A percentile compares a stretch with the other conserved stretches of the same genome.
These are phyloP conservation scores for Philhelius pedissequus DNA, from an alignment of 2,888 invertebrate species.

Conservation along the genomic window DNA sequence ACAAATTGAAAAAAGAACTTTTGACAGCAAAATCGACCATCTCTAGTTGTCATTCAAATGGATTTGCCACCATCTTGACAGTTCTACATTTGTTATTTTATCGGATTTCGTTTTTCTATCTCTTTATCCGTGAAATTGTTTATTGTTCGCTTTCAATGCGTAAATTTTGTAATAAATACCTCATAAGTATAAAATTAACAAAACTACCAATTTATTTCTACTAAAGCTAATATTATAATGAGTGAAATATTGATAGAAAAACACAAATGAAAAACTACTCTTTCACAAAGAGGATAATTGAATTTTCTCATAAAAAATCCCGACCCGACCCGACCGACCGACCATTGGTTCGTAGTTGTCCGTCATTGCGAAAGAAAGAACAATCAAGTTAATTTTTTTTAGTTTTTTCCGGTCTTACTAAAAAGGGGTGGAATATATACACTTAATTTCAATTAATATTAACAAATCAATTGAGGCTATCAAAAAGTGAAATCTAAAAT, in stretches of 20 bases:
- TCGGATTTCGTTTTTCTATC: conserved; percentile 54
- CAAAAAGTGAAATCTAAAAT: neutral
- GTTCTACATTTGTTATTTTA: conserved; percentile 66
- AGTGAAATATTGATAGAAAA: conserved; percentile 27
- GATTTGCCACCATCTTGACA: conserved; percentile 30
- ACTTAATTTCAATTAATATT: conserved; percentile 49
- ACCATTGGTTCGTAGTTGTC: conserved; percentile 30
- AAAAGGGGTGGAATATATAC: conserved; percentile 22
- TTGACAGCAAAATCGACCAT: conserved; percentile 21
- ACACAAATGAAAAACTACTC: conserved; percentile 22
- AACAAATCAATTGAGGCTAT: conserved; percentile 23
- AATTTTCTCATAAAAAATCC: conserved; percentile 53
- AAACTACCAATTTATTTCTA: conserved; percentile 34
- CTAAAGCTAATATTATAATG: conserved; percentile 10
- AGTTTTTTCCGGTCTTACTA: conserved; percentile 11
- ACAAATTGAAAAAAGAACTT: conserved; percentile 27
- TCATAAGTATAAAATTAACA: conserved; percentile 17
- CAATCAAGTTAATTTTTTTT: conserved; percentile 49
- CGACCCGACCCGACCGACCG: conserved; percentile 6
- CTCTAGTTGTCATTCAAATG: conserved; percentile 25
- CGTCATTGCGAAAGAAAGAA: conserved; percentile 50
- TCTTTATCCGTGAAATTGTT: conserved; percentile 56
- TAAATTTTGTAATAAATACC: conserved; percentile 49
- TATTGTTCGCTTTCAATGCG: conserved; percentile 56
- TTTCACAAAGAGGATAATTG: conserved; percentile 30